These are phyloP conservation scores for Silurus aristotelis DNA, from an alignment of 2,797 vertebrate species.

Conservation along the genomic window DNA sequence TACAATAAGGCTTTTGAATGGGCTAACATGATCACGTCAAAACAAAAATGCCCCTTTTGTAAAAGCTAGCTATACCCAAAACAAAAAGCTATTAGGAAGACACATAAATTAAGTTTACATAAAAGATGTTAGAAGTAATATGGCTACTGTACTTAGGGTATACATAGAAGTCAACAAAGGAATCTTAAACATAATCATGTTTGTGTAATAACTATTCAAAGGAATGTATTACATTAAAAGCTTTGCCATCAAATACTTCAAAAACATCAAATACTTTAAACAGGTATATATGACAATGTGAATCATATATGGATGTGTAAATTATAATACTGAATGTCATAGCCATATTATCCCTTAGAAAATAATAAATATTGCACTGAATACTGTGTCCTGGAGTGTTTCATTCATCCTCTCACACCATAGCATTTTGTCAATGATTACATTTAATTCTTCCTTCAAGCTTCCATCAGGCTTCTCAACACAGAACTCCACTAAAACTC, in stretches of 20 bases:
- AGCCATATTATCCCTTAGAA: neutral
- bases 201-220: neutral
- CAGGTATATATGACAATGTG: neutral
- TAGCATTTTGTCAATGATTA: neutral
- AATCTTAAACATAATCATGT: neutral
- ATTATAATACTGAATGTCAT: neutral
- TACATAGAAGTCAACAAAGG: neutral
- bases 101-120: neutral
- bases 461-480: too few relatives aligned
- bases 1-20: slow-evolving; percentile 69
- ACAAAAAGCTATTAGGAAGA: neutral
- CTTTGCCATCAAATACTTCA: neutral
- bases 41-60: slow-evolving; percentile 70
- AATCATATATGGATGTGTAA: neutral
- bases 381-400: neutral
- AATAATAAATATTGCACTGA: neutral
- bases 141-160: neutral
- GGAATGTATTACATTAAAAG: neutral
- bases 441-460: too few relatives aligned
- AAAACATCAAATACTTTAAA: too few relatives aligned
- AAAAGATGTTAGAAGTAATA: neutral
- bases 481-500: too few relatives aligned
- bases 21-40: slow-evolving; percentile 68
- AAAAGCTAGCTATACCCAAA: neutral
- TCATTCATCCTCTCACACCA: neutral